phyloP scores from a whole-genome alignment of 64 coral and sea anemone genomes.

The Cladopsammia gracilis region DNA sequence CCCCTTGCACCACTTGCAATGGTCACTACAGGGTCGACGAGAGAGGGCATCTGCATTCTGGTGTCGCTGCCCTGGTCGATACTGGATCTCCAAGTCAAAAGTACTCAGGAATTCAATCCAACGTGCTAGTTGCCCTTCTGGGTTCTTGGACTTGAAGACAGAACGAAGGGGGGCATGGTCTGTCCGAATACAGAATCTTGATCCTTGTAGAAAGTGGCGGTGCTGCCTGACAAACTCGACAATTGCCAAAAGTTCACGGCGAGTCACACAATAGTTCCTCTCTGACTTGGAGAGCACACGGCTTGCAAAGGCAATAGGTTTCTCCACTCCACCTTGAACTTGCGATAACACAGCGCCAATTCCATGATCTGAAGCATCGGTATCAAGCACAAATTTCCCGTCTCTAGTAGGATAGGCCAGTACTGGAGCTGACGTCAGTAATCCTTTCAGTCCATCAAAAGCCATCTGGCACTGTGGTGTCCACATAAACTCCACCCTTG shows the following conservation, averaged over 20 bases:
- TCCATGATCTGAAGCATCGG: conserved; percentile 26
- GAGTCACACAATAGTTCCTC: conserved; percentile 18
- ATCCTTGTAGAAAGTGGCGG: neutral
- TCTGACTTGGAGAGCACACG: neutral
- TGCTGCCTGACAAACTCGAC: neutral
- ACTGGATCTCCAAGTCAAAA: conserved; percentile 38
- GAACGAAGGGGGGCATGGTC: neutral
- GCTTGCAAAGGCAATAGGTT: conserved; percentile 32
- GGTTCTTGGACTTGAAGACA: conserved; percentile 18
- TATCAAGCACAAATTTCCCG: conserved; percentile 40
- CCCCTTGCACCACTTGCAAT: neutral
- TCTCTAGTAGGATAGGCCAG: neutral
- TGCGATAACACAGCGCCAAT: conserved; percentile 16
- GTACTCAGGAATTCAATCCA: conserved; percentile 43
- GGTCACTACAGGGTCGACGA: conserved; percentile 20
- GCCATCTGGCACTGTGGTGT: neutral
- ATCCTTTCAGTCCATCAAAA: neutral
- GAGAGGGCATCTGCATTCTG: conserved; percentile 57
- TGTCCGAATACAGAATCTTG: neutral
- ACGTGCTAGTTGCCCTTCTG: conserved; percentile 38
- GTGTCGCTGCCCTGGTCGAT: neutral
- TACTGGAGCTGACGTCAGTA: conserved; percentile 24
- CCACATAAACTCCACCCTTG: neutral
- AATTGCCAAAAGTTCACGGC: conserved; percentile 6
- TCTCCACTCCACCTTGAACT: conserved; percentile 3